phyloP scores from a whole-genome alignment of 2,888 invertebrate genomes.

The Entomobrya multifasciata region DNA sequence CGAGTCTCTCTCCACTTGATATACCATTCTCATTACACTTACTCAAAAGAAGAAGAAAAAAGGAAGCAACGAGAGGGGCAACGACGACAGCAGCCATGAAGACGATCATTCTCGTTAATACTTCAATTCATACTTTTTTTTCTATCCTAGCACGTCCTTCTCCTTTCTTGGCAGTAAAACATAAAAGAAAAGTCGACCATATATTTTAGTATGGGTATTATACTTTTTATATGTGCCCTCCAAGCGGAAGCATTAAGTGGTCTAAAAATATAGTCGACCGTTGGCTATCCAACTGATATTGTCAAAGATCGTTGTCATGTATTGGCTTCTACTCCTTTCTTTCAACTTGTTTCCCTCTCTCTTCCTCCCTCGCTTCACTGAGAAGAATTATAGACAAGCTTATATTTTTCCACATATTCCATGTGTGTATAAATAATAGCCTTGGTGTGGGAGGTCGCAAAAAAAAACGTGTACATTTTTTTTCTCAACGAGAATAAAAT shows the following conservation, averaged over 20 bases:
- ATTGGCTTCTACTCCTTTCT: constrained; percentile 56
- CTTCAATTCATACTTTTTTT: constrained; percentile 62
- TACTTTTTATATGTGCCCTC: background rate
- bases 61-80: background rate
- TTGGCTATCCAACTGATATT: constrained; percentile 52
- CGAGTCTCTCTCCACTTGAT: constrained; percentile 37
- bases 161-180: constrained; percentile 57
- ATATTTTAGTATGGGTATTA: background rate
- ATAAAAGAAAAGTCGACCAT: constrained; percentile 33
- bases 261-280: background rate
- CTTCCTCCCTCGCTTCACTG: background rate
- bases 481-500: background rate
- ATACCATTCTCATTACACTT: constrained; percentile 47
- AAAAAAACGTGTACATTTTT: constrained; percentile 15
- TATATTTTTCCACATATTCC: constrained; percentile 11
- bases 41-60: constrained; percentile 21
- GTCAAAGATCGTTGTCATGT: constrained; percentile 67
- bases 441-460: background rate
- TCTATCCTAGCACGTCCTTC: constrained; percentile 41
- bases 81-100: constrained; percentile 20
- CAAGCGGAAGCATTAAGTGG: background rate
- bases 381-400: constrained; percentile 41
- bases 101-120: constrained; percentile 60
- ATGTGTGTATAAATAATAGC: constrained; percentile 30
- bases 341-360: constrained; percentile 30